These are phyloP conservation scores for Pitangus sulphuratus DNA, from an alignment of 2,797 vertebrate genomes.

Conservation along the genomic window DNA sequence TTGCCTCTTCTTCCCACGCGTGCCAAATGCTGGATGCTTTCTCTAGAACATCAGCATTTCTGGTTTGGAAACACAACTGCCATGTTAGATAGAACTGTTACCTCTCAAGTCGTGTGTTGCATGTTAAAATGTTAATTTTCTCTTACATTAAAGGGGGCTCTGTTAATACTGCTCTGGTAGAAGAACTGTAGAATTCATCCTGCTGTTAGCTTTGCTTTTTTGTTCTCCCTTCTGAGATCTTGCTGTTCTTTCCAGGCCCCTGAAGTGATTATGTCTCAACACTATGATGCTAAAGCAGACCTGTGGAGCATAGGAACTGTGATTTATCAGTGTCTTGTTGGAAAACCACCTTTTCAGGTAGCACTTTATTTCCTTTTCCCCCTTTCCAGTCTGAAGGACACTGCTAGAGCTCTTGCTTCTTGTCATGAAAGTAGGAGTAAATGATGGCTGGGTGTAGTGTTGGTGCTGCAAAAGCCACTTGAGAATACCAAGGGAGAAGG, in stretches of 20 bases:
- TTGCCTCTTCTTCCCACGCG: background rate
- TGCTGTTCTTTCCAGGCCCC: constrained; percentile 83
- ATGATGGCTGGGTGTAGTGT: background rate
- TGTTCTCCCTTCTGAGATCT: background rate
- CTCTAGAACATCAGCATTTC: background rate
- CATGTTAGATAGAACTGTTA: background rate
- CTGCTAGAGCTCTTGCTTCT: background rate
- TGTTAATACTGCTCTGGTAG: background rate
- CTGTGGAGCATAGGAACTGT: constrained; percentile 98
- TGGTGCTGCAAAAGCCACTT: background rate
- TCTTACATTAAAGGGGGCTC: background rate
- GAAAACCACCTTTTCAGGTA: constrained; percentile 98
- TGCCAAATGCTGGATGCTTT: background rate
- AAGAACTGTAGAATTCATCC: background rate
- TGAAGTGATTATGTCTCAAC: constrained; percentile 98
- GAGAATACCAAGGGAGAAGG: background rate
- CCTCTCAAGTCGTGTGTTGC: background rate
- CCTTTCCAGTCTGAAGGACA: background rate
- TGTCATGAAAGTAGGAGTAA: background rate
- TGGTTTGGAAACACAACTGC: background rate
- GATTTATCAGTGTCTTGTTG: constrained; percentile 96
- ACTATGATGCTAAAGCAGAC: constrained; percentile 96
- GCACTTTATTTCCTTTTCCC: background rate
- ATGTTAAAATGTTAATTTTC: background rate
- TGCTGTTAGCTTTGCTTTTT: background rate